phyloP scores from a whole-genome alignment of 1,140 invertebrate species.

The Achatina immaculata region DNA sequence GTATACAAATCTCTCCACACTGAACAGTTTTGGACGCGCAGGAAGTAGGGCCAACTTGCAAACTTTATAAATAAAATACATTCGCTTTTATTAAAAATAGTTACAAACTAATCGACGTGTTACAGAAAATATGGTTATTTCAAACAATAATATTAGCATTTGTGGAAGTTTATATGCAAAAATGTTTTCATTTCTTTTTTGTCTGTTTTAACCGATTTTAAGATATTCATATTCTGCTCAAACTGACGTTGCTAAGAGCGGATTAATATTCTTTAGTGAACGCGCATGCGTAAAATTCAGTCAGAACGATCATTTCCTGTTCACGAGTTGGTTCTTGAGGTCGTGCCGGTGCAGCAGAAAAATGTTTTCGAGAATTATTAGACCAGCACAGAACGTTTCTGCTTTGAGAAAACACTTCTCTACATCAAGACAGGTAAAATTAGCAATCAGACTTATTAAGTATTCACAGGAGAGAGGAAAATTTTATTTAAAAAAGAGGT shows the following conservation, averaged over 20 bases:
- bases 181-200: too few species aligned
- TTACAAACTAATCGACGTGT: not conserved
- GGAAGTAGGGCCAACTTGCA: not conserved
- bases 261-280: slow-evolving; percentile 38
- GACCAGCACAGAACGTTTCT: slow-evolving; percentile 44
- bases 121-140: too few species aligned
- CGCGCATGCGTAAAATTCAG: slow-evolving; percentile 34
- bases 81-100: not conserved
- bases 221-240: too few species aligned
- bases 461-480: too few species aligned
- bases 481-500: too few species aligned
- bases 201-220: too few species aligned
- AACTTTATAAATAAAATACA: not conserved
- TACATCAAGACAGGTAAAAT: slow-evolving; percentile 48
- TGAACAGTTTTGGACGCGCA: not conserved
- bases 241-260: slow-evolving; percentile 56
- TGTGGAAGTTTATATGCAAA: too few species aligned
- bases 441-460: too few species aligned
- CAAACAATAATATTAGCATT: too few species aligned
- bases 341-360: slow-evolving; percentile 18
- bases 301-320: not conserved
- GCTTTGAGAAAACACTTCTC: slow-evolving; percentile 51
- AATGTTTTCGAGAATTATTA: slow-evolving; percentile 60
- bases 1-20: too few species aligned
- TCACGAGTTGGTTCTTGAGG: not conserved